Evolutionary conservation across 2,888 invertebrate genomes (phyloP).

Genomic region (Malthinus seriepunctatus): DNA sequence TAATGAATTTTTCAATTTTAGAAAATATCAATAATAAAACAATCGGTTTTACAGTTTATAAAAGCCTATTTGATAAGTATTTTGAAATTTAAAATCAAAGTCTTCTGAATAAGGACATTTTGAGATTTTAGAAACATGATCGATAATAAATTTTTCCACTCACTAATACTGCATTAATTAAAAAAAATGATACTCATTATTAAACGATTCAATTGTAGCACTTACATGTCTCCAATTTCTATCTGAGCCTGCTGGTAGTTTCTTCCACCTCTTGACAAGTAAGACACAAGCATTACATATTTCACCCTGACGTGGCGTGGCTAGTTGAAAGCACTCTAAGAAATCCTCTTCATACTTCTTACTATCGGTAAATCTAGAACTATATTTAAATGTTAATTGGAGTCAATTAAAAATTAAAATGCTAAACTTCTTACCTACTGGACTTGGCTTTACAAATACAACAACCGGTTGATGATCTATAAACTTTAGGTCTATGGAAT

Average conservation of each 20-base stretch:
- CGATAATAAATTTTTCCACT: no score
- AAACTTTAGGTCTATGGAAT: slow-evolving; percentile 86
- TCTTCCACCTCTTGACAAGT: slow-evolving; percentile 80
- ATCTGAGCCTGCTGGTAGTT: slow-evolving; percentile 70
- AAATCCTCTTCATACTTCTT: slow-evolving; percentile 83
- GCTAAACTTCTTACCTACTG: slow-evolving; percentile 61
- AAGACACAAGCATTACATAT: slow-evolving; percentile 88
- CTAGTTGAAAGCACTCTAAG: slow-evolving; percentile 75
- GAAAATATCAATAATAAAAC: no score
- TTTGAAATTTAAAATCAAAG: no score
- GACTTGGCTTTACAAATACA: slow-evolving; percentile 88
- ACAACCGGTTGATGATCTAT: slow-evolving; percentile 79
- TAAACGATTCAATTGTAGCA: slow-evolving; percentile 26
- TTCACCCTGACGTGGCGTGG: slow-evolving; percentile 75
- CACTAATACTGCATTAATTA: no score
- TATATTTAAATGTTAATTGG: slow-evolving; percentile 47
- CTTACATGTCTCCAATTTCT: slow-evolving; percentile 80
- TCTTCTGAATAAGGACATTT: no score
- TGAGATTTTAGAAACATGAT: no score
- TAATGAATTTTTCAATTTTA: no score
- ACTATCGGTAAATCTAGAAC: slow-evolving; percentile 83
- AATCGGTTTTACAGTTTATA: no score
- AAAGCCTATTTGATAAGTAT: no score
- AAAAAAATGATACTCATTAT: no score
- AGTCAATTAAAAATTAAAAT: background rate